These are phyloP conservation scores for Corapipo altera DNA, from an alignment of 2,113 vertebrate genomes.

Conservation along the genomic window DNA sequence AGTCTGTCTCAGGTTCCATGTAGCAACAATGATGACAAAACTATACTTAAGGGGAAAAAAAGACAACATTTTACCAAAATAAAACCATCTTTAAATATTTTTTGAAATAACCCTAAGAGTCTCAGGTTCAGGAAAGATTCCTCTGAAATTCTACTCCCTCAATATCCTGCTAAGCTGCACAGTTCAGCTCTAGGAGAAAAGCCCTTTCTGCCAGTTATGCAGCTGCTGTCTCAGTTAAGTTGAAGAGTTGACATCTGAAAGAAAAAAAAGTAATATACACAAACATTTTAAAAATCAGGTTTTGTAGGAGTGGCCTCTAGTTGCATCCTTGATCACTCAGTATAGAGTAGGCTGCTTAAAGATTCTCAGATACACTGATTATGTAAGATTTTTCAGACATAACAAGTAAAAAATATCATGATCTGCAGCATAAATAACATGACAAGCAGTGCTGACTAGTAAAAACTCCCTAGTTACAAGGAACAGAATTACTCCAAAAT, in stretches of 20 bases:
- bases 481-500: background rate
- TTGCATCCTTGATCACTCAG: background rate
- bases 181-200: background rate
- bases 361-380: background rate
- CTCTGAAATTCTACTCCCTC: background rate
- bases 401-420: background rate
- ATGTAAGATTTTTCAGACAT: background rate
- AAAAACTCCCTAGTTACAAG: background rate
- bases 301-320: background rate
- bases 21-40: conserved; percentile 23
- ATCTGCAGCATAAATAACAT: background rate
- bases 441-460: background rate
- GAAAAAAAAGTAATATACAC: background rate
- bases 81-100: background rate
- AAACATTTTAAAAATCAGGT: background rate
- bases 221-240: background rate
- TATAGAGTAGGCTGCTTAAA: background rate
- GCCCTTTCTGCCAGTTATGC: background rate
- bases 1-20: conserved; percentile 57
- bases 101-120: background rate
- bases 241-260: background rate
- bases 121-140: background rate
- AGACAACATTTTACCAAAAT: background rate
- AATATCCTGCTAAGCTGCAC: background rate
- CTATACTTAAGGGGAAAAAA: background rate